These are phyloP conservation scores for Acropora yongei DNA, from an alignment of 64 coral and sea anemone genomes.

Conservation along the genomic window DNA sequence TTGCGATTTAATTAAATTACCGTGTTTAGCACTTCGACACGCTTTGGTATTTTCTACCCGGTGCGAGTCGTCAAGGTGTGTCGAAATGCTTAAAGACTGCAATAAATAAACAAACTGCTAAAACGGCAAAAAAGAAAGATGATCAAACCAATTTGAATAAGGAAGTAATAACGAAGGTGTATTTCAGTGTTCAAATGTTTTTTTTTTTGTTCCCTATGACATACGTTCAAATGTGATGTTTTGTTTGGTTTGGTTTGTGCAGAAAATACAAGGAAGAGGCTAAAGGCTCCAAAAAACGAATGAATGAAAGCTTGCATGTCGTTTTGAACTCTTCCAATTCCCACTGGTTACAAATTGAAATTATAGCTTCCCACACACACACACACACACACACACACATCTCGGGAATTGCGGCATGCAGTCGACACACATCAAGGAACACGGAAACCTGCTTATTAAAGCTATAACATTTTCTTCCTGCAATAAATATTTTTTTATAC, in stretches of 20 bases:
- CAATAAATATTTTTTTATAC: constrained; percentile 13
- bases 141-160: constrained; percentile 9
- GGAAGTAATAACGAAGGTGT: no score
- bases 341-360: constrained; percentile 46
- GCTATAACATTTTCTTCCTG: constrained; percentile 14
- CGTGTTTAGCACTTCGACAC: background rate
- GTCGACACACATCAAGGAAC: constrained; percentile 9
- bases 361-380: constrained; percentile 30
- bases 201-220: constrained; percentile 14
- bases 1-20: constrained; percentile 3
- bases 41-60: background rate
- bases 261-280: constrained; percentile 34
- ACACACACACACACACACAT: background rate
- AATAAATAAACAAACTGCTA: background rate
- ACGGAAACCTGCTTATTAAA: constrained; percentile 10
- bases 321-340: constrained; percentile 54
- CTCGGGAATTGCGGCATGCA: constrained; percentile 12
- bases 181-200: background rate
- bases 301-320: constrained; percentile 41
- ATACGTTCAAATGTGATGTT: constrained; percentile 48
- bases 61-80: background rate
- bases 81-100: background rate
- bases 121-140: constrained; percentile 24
- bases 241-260: background rate
- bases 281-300: constrained; percentile 34